Evolutionary conservation across 1,140 invertebrate species (phyloP).

Genomic region (Brachionus calyciflorus): DNA sequence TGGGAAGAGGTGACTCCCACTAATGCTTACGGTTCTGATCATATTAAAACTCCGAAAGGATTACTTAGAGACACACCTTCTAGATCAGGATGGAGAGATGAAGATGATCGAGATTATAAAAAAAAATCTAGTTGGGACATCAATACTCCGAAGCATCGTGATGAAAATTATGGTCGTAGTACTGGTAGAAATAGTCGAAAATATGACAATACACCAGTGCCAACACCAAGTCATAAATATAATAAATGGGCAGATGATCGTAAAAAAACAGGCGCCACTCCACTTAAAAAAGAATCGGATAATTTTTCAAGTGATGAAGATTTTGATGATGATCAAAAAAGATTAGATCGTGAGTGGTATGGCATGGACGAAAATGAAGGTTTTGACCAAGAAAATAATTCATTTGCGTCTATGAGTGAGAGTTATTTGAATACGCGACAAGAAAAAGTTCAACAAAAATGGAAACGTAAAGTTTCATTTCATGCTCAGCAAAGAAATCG

Average conservation of each 20-base stretch:
- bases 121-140: slow-evolving; percentile 37
- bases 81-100: slow-evolving; percentile 4
- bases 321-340: slow-evolving; percentile 60
- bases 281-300: background rate
- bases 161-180: background rate
- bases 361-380: slow-evolving; percentile 74
- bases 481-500: slow-evolving; percentile 89
- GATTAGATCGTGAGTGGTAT: slow-evolving; percentile 94
- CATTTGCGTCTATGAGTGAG: slow-evolving; percentile 81
- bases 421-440: slow-evolving; percentile 88
- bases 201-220: slow-evolving; percentile 7
- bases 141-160: background rate
- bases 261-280: slow-evolving; percentile 19
- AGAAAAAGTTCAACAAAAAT: slow-evolving; percentile 80
- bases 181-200: background rate
- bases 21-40: background rate
- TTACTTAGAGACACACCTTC: background rate
- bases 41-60: slow-evolving; percentile 13
- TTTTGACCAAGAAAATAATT: slow-evolving; percentile 86
- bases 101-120: background rate
- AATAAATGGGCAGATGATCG: slow-evolving; percentile 44
- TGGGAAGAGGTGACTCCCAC: background rate
- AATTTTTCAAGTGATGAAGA: slow-evolving; percentile 33
- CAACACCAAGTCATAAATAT: slow-evolving; percentile 42
- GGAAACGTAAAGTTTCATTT: slow-evolving; percentile 85